Base-by-base conservation (phyloP, 53 echinoderm and acorn worm genomes). In the Glandiceps talaboti region DNA sequence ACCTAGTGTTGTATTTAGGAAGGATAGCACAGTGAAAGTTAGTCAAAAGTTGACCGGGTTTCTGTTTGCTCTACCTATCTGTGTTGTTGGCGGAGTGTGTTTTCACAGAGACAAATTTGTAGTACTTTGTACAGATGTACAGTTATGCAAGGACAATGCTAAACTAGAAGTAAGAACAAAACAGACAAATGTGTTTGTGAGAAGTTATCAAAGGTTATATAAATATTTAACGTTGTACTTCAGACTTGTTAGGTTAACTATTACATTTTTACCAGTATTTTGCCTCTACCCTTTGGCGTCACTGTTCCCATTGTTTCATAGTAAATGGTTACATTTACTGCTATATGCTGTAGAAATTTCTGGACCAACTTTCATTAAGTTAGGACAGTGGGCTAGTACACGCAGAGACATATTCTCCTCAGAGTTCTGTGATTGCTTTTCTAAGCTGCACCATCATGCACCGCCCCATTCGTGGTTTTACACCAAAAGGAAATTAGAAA, bases 381-480 rank as follows among this genome's bases (percentile, higher is more conserved):
- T 99, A 1, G 99, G 93, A 27, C 99, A 99, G 81, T 99, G 99
- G 99, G 91, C 93, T 1, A 99, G 99, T 84, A 93, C 99, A 0
- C 81, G 99, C 77, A 82, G 99, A 33, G 93, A 99, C 77, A 75
- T 99, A 14, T 99, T 99, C 76, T 76, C 91, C 1, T 76, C 87
- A 28, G 89, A 84, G 27, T 99, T 99, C 74, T 99, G 99, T 45
- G 83, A 99, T 74, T 64, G 82, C 30, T 87, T 99, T 29, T 91
- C 93, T 32, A 87, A 85, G 45, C 85, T 99, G 28, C 99, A 99
- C 79, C 89, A 80, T 25, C 81, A 99, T 82, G 99, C 91, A 0
- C 87, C 93, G 6, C 85, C 86, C 31, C 99, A 99, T 79, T 88
- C 88, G 25, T 81, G 91, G 91, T 85, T 82, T 32, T 91, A 99